Percentiles rank a stretch among this genome's conserved stretches.
These are phyloP conservation scores for Chionodraco myersi DNA, from an alignment of 2,113 vertebrate species.

Conservation along the genomic window DNA sequence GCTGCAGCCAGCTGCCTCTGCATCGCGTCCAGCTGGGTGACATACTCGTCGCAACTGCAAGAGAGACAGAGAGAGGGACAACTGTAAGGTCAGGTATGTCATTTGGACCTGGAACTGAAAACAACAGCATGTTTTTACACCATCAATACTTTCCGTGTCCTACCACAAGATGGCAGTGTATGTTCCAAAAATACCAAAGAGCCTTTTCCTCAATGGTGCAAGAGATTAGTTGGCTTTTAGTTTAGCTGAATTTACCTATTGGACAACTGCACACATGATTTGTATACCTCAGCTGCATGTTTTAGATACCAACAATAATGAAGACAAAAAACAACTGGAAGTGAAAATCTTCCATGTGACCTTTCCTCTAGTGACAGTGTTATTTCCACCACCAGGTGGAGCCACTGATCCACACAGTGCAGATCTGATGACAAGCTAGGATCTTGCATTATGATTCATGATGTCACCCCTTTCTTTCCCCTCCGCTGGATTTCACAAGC, in stretches of 20 bases:
- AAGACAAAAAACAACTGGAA: not conserved
- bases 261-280: not conserved
- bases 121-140: not conserved
- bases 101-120: not conserved
- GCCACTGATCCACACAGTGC: not conserved
- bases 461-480: constrained; percentile 25
- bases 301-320: not conserved
- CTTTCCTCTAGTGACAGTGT: constrained; percentile 25
- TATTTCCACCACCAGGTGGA: constrained; percentile 57
- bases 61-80: constrained; percentile 4
- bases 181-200: not conserved
- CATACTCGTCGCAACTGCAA: constrained; percentile 95
- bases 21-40: constrained; percentile 97
- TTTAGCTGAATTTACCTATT: not conserved
- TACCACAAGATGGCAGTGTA: constrained; percentile 37
- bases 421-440: not conserved
- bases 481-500: not conserved
- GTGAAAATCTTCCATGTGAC: constrained; percentile 3
- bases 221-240: not conserved
- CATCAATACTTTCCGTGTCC: not conserved
- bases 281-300: not conserved
- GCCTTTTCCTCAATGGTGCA: not conserved
- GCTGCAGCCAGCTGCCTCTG: constrained; percentile 96
- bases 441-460: constrained; percentile 10
- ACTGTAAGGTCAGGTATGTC: not conserved